Evolutionary conservation across 2,113 vertebrate species (phyloP).

Genomic region (Hydrolagus affinis): DNA sequence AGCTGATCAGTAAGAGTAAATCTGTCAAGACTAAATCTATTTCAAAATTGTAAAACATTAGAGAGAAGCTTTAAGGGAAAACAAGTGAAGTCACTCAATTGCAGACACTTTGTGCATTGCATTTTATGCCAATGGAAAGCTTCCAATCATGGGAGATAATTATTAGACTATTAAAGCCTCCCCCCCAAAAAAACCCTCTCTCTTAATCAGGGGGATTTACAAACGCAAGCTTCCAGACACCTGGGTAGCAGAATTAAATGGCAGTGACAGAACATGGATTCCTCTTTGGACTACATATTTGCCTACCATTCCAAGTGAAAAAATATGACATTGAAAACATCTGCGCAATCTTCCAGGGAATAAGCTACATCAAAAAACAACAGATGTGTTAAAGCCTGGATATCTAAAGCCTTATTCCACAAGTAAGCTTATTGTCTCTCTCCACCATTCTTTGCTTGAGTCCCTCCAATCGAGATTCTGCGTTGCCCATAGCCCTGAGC

Average conservation of each 20-base stretch:
- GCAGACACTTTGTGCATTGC: not conserved
- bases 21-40: conserved; percentile 15
- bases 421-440: too few relatives aligned
- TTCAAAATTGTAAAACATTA: not conserved
- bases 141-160: not conserved
- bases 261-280: too few relatives aligned
- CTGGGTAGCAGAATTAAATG: not conserved
- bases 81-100: not conserved
- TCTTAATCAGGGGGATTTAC: not conserved
- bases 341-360: too few relatives aligned
- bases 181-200: not conserved
- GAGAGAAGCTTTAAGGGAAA: not conserved
- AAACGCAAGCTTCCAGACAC: not conserved
- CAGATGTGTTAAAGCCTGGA: too few relatives aligned
- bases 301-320: too few relatives aligned
- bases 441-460: too few relatives aligned
- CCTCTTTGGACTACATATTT: too few relatives aligned
- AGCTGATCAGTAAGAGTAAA: conserved; percentile 1
- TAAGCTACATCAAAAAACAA: too few relatives aligned
- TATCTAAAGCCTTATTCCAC: too few relatives aligned
- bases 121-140: not conserved
- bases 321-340: too few relatives aligned
- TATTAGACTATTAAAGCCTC: not conserved
- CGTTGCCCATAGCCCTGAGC: too few relatives aligned
- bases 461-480: too few relatives aligned